Conservation (phyloP, 2,888 invertebrate genomes). For the Pocota personata region DNA sequence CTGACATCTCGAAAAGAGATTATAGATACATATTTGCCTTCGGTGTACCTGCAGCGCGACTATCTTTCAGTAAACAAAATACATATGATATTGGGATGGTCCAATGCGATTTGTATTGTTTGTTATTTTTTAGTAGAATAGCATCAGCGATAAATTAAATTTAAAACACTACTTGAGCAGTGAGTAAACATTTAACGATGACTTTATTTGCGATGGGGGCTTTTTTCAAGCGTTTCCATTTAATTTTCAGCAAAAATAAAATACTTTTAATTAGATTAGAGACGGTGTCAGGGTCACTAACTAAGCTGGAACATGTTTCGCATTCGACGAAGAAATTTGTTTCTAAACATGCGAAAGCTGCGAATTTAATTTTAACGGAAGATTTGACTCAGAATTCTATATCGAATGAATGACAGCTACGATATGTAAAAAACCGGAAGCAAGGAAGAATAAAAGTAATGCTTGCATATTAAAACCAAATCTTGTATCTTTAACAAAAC, state of each 20-base stretch:
- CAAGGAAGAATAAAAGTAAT: no score
- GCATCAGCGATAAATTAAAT: constrained; percentile 17
- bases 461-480: no score
- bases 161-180: constrained; percentile 8
- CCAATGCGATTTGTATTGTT: constrained; percentile 46
- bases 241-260: not conserved
- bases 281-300: not conserved
- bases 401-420: no score
- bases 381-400: no score
- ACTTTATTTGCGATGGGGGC: constrained; percentile 9
- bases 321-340: not conserved
- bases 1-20: constrained; percentile 45
- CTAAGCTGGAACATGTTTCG: not conserved
- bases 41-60: not conserved
- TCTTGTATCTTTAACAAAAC: no score
- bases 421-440: no score
- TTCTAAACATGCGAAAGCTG: not conserved
- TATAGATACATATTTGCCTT: not conserved
- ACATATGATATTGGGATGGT: constrained; percentile 16
- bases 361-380: not conserved
- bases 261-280: constrained; percentile 34
- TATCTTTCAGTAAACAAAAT: constrained; percentile 7
- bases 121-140: not conserved
- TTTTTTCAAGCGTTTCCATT: not conserved
- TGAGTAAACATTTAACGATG: constrained; percentile 21